Base-by-base conservation (phyloP, 2,888 invertebrate genomes). In the Drosophila merina region DNA sequence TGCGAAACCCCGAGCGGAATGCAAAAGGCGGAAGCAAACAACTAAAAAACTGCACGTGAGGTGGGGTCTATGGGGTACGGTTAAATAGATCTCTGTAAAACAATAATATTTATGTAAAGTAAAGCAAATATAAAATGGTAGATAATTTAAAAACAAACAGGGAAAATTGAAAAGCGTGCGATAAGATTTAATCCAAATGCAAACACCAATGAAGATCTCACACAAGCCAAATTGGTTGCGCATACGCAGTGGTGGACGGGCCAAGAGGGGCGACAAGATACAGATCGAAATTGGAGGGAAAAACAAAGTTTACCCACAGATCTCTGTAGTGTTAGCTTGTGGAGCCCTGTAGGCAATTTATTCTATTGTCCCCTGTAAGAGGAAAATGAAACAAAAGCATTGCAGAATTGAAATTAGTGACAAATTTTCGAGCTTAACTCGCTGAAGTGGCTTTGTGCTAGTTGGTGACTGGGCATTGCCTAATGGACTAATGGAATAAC, bases 341-440 rank as follows among this genome's bases (percentile, higher is more conserved):
- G 42, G 42, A 52, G 7, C 51, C 40, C 40, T 58, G 50, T 31
- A 57, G 45, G 45, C 50, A 47, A 70, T 25, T 49, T 55, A 50
- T 50, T 31, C 54, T 33, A 51, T 60, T 59, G 52, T 54, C 42
- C 60, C 58, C 8, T 25, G 31, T 9, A 50, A 50, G 20, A 0
- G 20, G 7, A 33, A 68, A 42, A 40, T 48, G 54, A 73, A 72
- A 63, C 70, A 51, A 57, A 57, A 59, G 50, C 56, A 30, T 42
- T 26, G 47, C 51, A 40, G 52, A 64, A 76, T 77, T 58, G 66
- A 69, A 82, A 86, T 83, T 79, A 68, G 68, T 64, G 49, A 72
- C 69, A 73, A 86, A 82, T 71, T 82, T 74, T 51, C 20, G 56
- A 38, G 59, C 51, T 82, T 78, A 82, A 82, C 76, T 85, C 68